These are phyloP conservation scores for Bactericera cockerelli DNA, from an alignment of 1,140 invertebrate genomes.

Conservation along the genomic window DNA sequence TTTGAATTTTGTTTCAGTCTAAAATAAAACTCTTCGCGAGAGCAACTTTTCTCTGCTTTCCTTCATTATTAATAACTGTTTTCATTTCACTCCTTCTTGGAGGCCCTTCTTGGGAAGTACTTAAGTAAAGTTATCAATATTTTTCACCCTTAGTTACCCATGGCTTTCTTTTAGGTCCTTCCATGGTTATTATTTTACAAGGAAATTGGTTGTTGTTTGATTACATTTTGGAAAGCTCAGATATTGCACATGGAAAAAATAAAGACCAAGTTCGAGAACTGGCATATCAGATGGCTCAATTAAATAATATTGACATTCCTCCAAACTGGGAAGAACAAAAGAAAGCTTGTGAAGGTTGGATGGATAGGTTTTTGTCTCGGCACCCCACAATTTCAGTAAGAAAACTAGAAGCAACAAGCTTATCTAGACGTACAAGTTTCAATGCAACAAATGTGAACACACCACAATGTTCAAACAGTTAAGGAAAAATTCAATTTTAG, in stretches of 20 bases:
- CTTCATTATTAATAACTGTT: too few relatives aligned
- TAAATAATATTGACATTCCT: conserved; percentile 26
- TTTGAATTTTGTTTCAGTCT: too few relatives aligned
- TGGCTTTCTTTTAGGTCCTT: too few relatives aligned
- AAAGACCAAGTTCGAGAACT: conserved; percentile 28
- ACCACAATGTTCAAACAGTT: conserved; percentile 23
- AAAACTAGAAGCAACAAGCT: conserved; percentile 17
- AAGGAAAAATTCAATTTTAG: conserved; percentile 24
- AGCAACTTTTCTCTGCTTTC: too few relatives aligned
- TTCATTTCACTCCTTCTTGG: too few relatives aligned
- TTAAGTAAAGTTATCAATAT: too few relatives aligned
- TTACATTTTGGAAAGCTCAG: not conserved
- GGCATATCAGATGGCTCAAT: conserved; percentile 27
- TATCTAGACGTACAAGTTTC: conserved; percentile 14
- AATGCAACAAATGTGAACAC: conserved; percentile 18
- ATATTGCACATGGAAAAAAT: conserved; percentile 22
- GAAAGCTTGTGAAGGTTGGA: conserved; percentile 32
- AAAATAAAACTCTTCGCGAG: too few relatives aligned
- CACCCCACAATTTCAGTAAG: conserved; percentile 27
- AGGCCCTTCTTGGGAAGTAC: too few relatives aligned
- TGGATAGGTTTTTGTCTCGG: conserved; percentile 30
- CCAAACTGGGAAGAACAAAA: conserved; percentile 24
- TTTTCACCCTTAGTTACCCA: too few relatives aligned
- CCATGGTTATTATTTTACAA: too few relatives aligned
- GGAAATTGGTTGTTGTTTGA: not conserved